Evolutionary conservation across 2,113 vertebrate species (phyloP).

Genomic region (Beaufortia kweichowensis): DNA sequence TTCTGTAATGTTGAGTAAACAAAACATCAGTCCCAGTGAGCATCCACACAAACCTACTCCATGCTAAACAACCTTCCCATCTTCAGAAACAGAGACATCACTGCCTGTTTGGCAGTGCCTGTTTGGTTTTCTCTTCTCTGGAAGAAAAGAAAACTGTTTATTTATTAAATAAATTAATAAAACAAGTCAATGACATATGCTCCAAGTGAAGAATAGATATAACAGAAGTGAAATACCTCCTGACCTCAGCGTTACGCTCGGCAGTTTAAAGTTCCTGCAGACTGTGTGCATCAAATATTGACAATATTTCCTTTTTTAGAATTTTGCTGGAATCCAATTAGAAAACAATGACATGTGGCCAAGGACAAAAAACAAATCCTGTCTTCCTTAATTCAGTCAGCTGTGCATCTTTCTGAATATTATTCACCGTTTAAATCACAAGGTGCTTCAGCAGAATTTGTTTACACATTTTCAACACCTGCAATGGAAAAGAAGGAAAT

Average conservation of each 20-base stretch:
- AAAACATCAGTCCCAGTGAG: slow-evolving; percentile 16
- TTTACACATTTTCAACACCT: background rate
- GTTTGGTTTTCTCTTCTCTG: background rate
- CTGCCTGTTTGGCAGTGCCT: background rate
- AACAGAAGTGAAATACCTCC: slow-evolving; percentile 26
- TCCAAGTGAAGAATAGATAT: slow-evolving; percentile 8
- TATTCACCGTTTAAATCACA: background rate
- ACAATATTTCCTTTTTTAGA: background rate
- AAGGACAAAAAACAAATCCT: background rate
- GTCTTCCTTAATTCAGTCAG: background rate
- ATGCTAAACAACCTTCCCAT: background rate
- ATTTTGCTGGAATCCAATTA: background rate
- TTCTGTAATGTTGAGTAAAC: slow-evolving; percentile 43
- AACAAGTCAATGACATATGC: slow-evolving; percentile 33
- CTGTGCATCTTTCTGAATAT: slow-evolving; percentile 15
- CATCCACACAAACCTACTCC: slow-evolving; percentile 14
- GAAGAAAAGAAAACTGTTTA: slow-evolving; percentile 12
- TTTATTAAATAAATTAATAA: slow-evolving; percentile 48
- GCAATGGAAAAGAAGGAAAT: background rate
- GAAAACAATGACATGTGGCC: slow-evolving; percentile 7
- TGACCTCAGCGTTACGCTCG: slow-evolving; percentile 5
- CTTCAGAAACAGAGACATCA: slow-evolving; percentile 11
- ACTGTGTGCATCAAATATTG: background rate
- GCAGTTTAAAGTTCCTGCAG: background rate
- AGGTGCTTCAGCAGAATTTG: background rate